Conservation (phyloP, 2,888 invertebrate species). For the Andrena camellia region DNA sequence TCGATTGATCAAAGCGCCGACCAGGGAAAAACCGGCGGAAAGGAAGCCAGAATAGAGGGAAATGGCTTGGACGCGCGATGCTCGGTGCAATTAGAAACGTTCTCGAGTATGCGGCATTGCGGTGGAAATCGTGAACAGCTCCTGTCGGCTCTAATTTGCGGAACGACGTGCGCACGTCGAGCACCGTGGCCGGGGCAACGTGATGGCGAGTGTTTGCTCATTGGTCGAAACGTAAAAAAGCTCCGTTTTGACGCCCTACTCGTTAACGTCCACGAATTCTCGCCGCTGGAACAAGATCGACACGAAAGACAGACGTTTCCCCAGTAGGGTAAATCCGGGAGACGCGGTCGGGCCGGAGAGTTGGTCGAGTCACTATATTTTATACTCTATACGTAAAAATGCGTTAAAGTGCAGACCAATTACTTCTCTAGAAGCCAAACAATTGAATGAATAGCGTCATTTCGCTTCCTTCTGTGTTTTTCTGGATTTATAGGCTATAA, state of each 20-base stretch:
- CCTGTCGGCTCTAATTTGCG: constrained; percentile 27
- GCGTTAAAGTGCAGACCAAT: too few relatives aligned
- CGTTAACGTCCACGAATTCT: constrained; percentile 16
- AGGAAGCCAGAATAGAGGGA: neutral
- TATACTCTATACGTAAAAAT: too few relatives aligned
- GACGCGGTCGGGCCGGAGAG: too few relatives aligned
- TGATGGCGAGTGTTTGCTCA: constrained; percentile 12
- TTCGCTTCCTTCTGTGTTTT: too few relatives aligned
- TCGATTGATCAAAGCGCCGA: constrained; percentile 16
- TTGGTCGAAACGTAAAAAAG: constrained; percentile 5
- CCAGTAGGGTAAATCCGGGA: too few relatives aligned
- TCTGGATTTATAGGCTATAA: too few relatives aligned
- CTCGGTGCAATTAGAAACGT: constrained; percentile 45
- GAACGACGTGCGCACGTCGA: constrained; percentile 19
- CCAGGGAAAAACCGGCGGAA: neutral
- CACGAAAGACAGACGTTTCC: neutral
- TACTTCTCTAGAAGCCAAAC: too few relatives aligned
- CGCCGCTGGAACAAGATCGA: neutral
- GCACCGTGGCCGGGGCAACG: constrained; percentile 15
- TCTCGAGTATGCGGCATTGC: constrained; percentile 33
- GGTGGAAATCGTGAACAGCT: constrained; percentile 25
- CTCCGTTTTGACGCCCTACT: neutral
- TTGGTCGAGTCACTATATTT: too few relatives aligned
- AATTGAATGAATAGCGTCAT: too few relatives aligned
- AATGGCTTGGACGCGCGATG: neutral